These are phyloP conservation scores for Boulengeromyrus knoepffleri DNA, from an alignment of 2,113 vertebrate species.

Conservation along the genomic window DNA sequence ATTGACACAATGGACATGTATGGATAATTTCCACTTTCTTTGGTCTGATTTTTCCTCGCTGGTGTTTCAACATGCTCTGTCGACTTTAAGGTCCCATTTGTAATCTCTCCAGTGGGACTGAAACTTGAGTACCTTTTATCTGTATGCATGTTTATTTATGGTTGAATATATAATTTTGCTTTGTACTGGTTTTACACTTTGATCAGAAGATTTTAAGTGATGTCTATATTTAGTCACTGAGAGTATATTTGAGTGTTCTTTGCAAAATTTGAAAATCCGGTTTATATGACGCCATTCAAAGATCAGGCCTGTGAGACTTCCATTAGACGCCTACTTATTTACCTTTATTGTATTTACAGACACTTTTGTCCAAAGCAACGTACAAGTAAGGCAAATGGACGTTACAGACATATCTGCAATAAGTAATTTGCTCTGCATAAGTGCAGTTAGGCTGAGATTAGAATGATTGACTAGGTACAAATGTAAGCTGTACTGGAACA, in stretches of 20 bases:
- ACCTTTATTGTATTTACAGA: neutral
- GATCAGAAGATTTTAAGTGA: neutral
- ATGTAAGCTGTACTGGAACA: neutral
- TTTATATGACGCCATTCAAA: neutral
- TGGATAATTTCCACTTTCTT: neutral
- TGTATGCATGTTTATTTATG: slow-evolving; percentile 10
- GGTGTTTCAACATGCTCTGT: neutral
- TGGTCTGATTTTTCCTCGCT: neutral
- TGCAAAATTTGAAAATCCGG: neutral
- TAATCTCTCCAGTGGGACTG: neutral
- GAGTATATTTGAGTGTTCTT: neutral
- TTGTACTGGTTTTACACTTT: neutral
- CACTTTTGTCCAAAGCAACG: neutral
- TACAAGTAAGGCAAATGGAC: neutral
- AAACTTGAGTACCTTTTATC: neutral
- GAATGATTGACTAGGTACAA: neutral
- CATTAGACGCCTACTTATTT: neutral
- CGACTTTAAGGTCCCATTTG: neutral
- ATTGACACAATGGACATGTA: neutral
- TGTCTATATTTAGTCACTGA: neutral
- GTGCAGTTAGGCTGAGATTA: neutral
- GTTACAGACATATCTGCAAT: neutral
- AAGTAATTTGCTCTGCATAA: neutral
- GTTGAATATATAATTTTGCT: neutral
- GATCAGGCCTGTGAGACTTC: neutral